phyloP scores from a whole-genome alignment of 2,888 invertebrate genomes.

The Xestoiulus laeticollis region DNA sequence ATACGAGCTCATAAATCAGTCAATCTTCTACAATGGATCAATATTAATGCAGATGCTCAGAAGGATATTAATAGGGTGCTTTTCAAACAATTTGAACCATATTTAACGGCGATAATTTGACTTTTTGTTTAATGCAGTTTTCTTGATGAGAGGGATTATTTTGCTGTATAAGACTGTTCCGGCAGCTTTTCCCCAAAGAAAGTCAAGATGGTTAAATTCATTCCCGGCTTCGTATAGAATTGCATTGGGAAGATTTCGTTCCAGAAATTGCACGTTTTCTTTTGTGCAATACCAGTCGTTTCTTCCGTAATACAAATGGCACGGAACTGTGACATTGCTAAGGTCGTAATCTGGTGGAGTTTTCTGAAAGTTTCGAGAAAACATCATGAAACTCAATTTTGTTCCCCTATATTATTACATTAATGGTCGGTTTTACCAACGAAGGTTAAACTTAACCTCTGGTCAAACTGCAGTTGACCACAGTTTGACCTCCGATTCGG shows the following conservation, averaged over 20 bases:
- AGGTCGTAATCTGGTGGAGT: neutral
- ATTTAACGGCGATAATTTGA: no score
- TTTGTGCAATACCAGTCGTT: neutral
- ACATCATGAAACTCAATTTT: no score
- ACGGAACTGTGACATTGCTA: neutral
- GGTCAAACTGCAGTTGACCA: no score
- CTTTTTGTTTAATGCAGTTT: neutral
- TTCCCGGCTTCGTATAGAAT: neutral
- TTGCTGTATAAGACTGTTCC: neutral
- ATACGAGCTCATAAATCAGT: no score
- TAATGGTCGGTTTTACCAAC: no score
- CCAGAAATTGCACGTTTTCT: slow-evolving; percentile 26
- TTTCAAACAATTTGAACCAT: no score
- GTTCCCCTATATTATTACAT: no score
- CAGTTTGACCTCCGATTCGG: no score
- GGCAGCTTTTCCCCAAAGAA: neutral
- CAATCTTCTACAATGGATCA: no score
- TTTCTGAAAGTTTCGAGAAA: neutral
- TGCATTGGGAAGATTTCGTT: neutral
- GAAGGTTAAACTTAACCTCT: no score
- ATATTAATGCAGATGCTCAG: no score
- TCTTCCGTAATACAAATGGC: neutral
- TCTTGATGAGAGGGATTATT: neutral
- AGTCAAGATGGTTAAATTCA: neutral
- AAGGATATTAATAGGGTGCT: no score